Base-by-base conservation (phyloP, 2,888 invertebrate genomes). In the Ephialtes manifestator region DNA sequence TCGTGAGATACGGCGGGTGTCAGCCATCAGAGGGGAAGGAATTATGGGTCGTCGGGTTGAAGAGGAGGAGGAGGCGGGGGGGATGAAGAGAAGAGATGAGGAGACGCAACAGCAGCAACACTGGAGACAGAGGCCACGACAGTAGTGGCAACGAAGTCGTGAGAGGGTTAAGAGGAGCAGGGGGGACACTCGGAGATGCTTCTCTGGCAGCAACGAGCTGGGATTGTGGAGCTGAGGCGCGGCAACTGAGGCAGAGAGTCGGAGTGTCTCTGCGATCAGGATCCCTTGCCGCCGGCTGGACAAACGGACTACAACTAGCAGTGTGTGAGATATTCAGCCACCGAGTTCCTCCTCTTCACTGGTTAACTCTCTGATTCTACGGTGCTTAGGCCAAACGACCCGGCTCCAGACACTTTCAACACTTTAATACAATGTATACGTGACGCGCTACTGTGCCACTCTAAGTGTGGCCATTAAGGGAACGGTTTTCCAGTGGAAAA, bases 1-100 rank as follows among this genome's bases (percentile, higher is more conserved):
- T 92, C 91, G 90, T 92, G 91, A 91, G 92, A 92, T 90, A 91
- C 89, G 87, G 87, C 86, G 83, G 86, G 87, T 88, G 88, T 89
- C 89, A 85, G 84, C 81, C 84, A 84, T 87, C 86, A 85, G 87
- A 83, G 86, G 79, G 85, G 86, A 88, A 87, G 87, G 88, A 88
- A 89, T 88, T 88, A 88, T 88, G 88, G 87, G 88, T 87, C 87
- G 88, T 86, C 88, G 86, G 86, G 74, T 77, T 84, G 81, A 86
- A 87, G 89, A 87, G 87, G 88, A 87, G 85, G 87, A 87, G 87
- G 83, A 80, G 89, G 89, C 84, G 76, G 90, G 87, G 87, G n/a
- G n/a, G n/a, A n/a, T n/a, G n/a, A n/a, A n/a, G n/a, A n/a, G n/a
- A n/a, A n/a, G n/a, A n/a, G n/a, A 48, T 48, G 78, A 35, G 51